A percentile compares a stretch with the other conserved stretches of the same genome.
These are phyloP conservation scores for Hyperoplus immaculatus DNA, from an alignment of 2,797 vertebrate genomes.

Conservation along the genomic window DNA sequence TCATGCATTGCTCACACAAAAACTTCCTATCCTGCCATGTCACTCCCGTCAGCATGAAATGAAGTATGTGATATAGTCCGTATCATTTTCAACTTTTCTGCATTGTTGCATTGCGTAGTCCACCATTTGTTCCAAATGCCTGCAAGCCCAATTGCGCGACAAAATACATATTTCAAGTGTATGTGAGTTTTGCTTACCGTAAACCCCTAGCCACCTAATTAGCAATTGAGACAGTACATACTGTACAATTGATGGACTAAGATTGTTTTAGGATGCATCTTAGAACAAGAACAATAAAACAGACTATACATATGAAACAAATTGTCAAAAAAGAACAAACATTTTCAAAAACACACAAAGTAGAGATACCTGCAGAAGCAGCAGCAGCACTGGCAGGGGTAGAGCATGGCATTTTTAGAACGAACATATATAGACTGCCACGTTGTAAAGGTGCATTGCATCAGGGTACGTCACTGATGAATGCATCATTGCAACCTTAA, in stretches of 20 bases:
- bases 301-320: neutral
- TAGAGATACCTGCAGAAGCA: neutral
- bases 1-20: neutral
- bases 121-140: neutral
- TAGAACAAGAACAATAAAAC: neutral
- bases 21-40: neutral
- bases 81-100: neutral
- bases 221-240: neutral
- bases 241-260: too few species aligned
- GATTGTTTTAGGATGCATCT: neutral
- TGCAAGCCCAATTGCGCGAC: neutral
- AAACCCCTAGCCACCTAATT: too few species aligned
- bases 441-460: neutral
- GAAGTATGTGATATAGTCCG: neutral
- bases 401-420: neutral
- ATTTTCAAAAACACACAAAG: neutral
- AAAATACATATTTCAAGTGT: too few species aligned
- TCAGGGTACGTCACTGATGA: neutral
- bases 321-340: neutral
- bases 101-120: neutral
- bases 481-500: slow-evolving; percentile 3
- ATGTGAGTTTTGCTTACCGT: too few species aligned
- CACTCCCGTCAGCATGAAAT: neutral
- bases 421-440: neutral
- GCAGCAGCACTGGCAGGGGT: neutral